A percentile compares a stretch with the other conserved stretches of the same genome.
Evolutionary conservation across 1,140 invertebrate genomes (phyloP).

Genomic region (Diachasma alloeum): DNA sequence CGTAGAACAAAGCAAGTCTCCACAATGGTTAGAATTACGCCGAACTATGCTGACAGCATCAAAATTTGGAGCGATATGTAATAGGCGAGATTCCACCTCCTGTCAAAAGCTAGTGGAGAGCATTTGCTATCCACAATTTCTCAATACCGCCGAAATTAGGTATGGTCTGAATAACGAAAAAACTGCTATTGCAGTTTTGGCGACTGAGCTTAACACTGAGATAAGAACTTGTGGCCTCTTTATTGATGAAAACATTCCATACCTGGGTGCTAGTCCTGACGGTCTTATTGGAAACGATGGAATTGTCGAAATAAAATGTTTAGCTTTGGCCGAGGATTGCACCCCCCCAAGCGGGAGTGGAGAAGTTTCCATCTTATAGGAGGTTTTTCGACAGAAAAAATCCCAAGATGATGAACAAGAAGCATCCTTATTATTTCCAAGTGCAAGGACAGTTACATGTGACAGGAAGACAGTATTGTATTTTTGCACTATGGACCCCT

Average conservation of each 20-base stretch:
- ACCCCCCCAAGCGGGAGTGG: too few relatives aligned
- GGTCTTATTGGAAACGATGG: background rate
- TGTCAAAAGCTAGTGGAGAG: background rate
- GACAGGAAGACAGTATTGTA: conserved; percentile 45
- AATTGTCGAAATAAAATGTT: background rate
- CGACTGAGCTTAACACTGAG: background rate
- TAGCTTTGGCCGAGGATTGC: background rate
- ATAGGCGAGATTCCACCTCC: background rate
- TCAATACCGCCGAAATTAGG: background rate
- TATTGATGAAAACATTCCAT: background rate
- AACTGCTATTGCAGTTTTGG: background rate
- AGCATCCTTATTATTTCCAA: conserved; percentile 53
- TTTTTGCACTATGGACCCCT: conserved; percentile 51
- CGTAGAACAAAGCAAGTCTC: too few relatives aligned
- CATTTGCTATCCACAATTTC: background rate
- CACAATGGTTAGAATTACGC: too few relatives aligned
- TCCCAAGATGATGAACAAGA: too few relatives aligned
- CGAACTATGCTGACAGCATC: too few relatives aligned
- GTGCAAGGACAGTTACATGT: conserved; percentile 54
- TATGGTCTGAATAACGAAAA: background rate
- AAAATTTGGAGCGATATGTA: background rate
- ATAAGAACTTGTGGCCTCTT: background rate
- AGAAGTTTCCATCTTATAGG: too few relatives aligned
- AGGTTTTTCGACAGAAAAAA: too few relatives aligned
- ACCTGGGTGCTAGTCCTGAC: background rate